Base-by-base conservation (phyloP, 2,113 vertebrate species). In the crab-eating macaque (Macaca fascicularis) region DNA sequence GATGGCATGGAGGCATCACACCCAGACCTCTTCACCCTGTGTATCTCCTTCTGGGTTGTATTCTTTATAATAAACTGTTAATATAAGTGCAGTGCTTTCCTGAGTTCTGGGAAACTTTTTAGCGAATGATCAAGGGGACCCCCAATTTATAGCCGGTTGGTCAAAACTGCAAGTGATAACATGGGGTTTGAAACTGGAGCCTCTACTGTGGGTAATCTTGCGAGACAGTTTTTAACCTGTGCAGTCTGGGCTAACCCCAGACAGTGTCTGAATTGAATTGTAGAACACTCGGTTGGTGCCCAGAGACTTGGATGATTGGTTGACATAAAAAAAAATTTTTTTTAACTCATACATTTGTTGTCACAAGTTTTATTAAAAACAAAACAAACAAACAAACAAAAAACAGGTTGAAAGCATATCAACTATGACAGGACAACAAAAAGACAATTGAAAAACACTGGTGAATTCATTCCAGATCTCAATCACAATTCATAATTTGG, bases 11-110 rank as follows among this genome's bases (percentile, higher is more conserved):
- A 45, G 9, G 40, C 16, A 6, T 64, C 14, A 64, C 27, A 43
- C 14, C 50, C 32, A 43, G 1, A 2, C 0, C 5, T 3, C 35
- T 9, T 14, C 11, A 19, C 59, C 43, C 25, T 13, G 27, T 4
- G 27, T 22, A 17, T 19, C 43, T 78, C 8, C 27, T 76, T 25
- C 40, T 76, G 43, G 40, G 74, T 43, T 76, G 40, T 30, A 78
- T 48, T 27, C 75, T 32, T 78, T 32, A 48, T 48, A 76, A 76
- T 45, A 30, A 76, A 30, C 38, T 17, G 13, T 43, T 76, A 76
- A 30, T 19, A 48, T 48, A 78, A 9, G 27, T 19, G 48, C 45
- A 48, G 13, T 17, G 43, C 27, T 48, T 78, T 78, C 43, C 75
- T 48, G 43, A 45, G 14, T 78, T 78, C 75, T 78, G 75, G 27